A percentile compares a stretch with the other conserved stretches of the same genome.
phyloP scores from a whole-genome alignment of 1,140 invertebrate genomes.

The Drosophila melanogaster region DNA sequence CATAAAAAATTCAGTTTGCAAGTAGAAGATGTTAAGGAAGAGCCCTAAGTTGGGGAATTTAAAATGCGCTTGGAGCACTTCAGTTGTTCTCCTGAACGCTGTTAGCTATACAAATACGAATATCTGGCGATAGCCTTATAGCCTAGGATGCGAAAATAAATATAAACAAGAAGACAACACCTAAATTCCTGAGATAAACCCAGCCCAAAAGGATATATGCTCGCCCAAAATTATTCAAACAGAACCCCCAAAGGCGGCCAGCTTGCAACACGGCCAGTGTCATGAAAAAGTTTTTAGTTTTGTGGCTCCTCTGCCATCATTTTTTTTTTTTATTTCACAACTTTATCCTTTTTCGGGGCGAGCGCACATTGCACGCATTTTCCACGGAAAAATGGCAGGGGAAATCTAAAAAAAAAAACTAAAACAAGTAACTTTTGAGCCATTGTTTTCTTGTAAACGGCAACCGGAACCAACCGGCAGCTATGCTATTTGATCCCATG shows the following conservation, averaged over 20 bases:
- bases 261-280: conserved; percentile 68
- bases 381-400: conserved; percentile 29
- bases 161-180: not conserved
- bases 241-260: conserved; percentile 35
- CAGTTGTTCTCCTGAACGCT: no score
- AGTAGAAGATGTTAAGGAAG: conserved; percentile 4
- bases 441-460: conserved; percentile 80
- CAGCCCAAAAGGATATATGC: conserved; percentile 11
- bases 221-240: conserved; percentile 38
- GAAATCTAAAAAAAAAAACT: conserved; percentile 30
- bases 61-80: conserved; percentile 4
- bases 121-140: no score
- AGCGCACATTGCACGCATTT: conserved; percentile 69
- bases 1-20: conserved; percentile 65
- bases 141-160: not conserved
- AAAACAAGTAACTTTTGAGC: conserved; percentile 48
- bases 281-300: conserved; percentile 57
- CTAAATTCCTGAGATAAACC: conserved; percentile 11
- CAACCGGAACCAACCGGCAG: conserved; percentile 37
- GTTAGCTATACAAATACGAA: no score
- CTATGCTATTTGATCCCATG: conserved; percentile 4
- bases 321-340: conserved; percentile 63
- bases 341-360: conserved; percentile 62
- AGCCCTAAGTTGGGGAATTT: not conserved
- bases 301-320: conserved; percentile 14